Evolutionary conservation across 2,888 invertebrate species (phyloP).

Genomic region (Spisula subtruncata): DNA sequence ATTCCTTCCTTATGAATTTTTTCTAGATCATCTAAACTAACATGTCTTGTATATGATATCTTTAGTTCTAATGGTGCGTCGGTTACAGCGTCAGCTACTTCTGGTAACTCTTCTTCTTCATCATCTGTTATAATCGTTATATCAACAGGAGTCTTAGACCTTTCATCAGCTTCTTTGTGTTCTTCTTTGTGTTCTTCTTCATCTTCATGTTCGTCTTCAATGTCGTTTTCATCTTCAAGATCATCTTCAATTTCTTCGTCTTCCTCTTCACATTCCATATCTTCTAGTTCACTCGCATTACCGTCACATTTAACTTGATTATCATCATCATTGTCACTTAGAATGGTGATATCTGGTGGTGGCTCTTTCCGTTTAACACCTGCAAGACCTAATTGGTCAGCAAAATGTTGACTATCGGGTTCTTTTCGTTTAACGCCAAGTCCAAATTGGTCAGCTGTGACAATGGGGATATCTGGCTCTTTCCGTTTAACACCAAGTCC

Average conservation of each 20-base stretch:
- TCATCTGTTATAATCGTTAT: conserved; percentile 50
- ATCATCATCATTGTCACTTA: conserved; percentile 46
- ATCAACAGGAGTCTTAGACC: neutral
- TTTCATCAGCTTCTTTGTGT: neutral
- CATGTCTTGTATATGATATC: conserved; percentile 50
- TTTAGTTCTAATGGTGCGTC: conserved; percentile 38
- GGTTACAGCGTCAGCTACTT: neutral
- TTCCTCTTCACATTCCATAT: too few species aligned
- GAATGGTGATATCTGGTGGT: conserved; percentile 23
- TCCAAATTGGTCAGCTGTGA: conserved; percentile 31
- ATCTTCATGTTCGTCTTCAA: too few species aligned
- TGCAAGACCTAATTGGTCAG: conserved; percentile 30
- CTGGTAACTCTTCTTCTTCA: conserved; percentile 55
- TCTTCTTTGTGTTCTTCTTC: neutral
- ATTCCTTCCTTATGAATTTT: conserved; percentile 37
- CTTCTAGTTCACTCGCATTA: too few species aligned
- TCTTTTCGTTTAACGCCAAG: neutral
- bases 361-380: neutral
- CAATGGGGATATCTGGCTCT: neutral
- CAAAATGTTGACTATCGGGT: conserved; percentile 29
- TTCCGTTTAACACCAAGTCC: neutral
- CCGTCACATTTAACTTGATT: conserved; percentile 30
- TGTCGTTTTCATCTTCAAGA: too few species aligned
- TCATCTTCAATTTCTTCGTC: too few species aligned
- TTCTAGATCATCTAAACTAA: conserved; percentile 43